Evolutionary conservation across 2,113 vertebrate genomes (phyloP).

Genomic region (Mesoclemmys tuberculata): DNA sequence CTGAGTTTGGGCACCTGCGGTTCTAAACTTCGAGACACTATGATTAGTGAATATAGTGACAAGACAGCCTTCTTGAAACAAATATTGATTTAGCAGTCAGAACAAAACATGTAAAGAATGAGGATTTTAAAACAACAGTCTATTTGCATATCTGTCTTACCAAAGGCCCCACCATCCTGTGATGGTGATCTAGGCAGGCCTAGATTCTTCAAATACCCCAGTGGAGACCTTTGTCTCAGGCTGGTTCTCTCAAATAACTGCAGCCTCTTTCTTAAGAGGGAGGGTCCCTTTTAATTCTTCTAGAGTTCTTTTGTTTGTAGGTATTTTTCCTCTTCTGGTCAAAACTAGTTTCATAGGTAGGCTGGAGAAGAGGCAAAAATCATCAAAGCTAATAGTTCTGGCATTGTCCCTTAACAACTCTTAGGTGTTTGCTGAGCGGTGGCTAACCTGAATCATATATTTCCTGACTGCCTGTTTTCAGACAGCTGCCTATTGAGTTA

Average conservation of each 20-base stretch:
- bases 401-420: neutral
- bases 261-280: neutral
- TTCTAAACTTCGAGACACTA: neutral
- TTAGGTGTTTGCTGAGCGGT: neutral
- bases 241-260: neutral
- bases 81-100: neutral
- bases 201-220: neutral
- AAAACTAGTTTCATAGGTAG: neutral
- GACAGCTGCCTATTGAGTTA: neutral
- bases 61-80: neutral
- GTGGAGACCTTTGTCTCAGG: neutral
- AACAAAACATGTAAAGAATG: neutral
- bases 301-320: neutral
- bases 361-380: neutral
- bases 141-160: neutral
- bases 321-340: neutral
- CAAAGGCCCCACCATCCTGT: neutral
- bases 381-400: neutral
- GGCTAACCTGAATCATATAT: neutral
- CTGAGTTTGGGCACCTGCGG: neutral
- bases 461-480: neutral
- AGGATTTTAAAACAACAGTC: neutral
- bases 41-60: neutral
- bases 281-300: neutral
- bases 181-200: neutral